Percentiles rank a stretch among this genome's conserved stretches.
These are phyloP conservation scores for Atta cephalotes DNA, from an alignment of 1,140 invertebrate genomes.

Conservation along the genomic window DNA sequence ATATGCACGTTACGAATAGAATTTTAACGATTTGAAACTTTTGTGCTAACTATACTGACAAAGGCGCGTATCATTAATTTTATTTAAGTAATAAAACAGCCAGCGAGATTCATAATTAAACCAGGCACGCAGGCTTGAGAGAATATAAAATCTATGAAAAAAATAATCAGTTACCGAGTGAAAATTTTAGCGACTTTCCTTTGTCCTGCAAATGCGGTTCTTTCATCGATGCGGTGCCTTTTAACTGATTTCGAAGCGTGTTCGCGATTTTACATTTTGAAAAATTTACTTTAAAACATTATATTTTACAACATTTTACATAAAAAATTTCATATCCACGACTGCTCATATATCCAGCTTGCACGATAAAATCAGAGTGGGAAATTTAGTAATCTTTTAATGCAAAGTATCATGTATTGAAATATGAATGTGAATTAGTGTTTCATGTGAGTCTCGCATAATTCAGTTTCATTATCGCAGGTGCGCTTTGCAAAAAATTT, in stretches of 20 bases:
- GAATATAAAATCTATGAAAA: constrained; percentile 3
- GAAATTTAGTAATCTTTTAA: constrained; percentile 25
- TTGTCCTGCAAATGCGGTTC: constrained; percentile 3
- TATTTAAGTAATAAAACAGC: constrained; percentile 13
- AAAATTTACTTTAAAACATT: neutral
- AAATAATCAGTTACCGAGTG: constrained; percentile 25
- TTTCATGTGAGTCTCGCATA: constrained; percentile 13
- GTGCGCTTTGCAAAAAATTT: constrained; percentile 7
- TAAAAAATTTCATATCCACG: neutral
- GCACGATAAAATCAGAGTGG: neutral
- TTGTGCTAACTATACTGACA: neutral
- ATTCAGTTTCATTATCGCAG: constrained; percentile 5
- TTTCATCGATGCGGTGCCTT: constrained; percentile 1
- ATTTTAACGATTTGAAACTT: constrained; percentile 34
- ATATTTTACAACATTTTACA: neutral
- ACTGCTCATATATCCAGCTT: neutral
- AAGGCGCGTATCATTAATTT: constrained; percentile 30
- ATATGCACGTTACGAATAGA: constrained; percentile 4
- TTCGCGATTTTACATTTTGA: constrained; percentile 6
- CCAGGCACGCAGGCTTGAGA: neutral
- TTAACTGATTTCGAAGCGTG: neutral
- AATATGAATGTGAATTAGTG: constrained; percentile 26
- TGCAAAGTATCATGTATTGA: constrained; percentile 19
- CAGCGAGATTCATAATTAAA: constrained; percentile 35
- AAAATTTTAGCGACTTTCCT: constrained; percentile 19